phyloP scores from a whole-genome alignment of 2,113 vertebrate species.

The Sarotherodon lohbergeri region DNA sequence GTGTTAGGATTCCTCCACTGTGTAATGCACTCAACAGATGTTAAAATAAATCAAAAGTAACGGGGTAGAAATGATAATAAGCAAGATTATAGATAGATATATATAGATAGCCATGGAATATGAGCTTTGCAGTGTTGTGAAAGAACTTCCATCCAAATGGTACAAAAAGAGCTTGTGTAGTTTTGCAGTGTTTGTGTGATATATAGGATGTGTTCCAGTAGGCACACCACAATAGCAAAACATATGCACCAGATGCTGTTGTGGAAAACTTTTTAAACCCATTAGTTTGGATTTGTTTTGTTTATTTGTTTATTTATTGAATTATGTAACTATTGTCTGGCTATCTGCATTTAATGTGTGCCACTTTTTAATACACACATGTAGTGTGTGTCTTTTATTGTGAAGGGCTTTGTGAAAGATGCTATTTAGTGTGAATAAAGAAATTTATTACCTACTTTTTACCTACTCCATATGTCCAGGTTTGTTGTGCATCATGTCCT shows the following conservation, averaged over 20 bases:
- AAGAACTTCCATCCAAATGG: background rate
- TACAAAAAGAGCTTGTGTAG: background rate
- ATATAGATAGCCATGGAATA: background rate
- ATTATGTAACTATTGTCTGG: background rate
- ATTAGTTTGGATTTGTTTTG: background rate
- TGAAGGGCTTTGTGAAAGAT: background rate
- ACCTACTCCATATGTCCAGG: background rate
- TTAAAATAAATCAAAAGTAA: background rate
- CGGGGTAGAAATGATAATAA: background rate
- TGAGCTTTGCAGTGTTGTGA: background rate
- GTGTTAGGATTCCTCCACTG: background rate
- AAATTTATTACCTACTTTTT: background rate
- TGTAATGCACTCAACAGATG: background rate
- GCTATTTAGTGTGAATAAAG: background rate
- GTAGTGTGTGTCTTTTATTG: background rate
- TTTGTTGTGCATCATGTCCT: background rate
- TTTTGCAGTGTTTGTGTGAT: background rate
- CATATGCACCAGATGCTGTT: background rate
- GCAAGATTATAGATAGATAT: background rate
- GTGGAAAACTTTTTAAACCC: background rate
- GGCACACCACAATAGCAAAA: background rate
- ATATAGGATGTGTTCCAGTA: background rate
- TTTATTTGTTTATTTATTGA: background rate
- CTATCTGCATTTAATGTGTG: background rate
- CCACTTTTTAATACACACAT: background rate